Base-by-base conservation (phyloP, 1,140 invertebrate species). In the Pantala flavescens region DNA sequence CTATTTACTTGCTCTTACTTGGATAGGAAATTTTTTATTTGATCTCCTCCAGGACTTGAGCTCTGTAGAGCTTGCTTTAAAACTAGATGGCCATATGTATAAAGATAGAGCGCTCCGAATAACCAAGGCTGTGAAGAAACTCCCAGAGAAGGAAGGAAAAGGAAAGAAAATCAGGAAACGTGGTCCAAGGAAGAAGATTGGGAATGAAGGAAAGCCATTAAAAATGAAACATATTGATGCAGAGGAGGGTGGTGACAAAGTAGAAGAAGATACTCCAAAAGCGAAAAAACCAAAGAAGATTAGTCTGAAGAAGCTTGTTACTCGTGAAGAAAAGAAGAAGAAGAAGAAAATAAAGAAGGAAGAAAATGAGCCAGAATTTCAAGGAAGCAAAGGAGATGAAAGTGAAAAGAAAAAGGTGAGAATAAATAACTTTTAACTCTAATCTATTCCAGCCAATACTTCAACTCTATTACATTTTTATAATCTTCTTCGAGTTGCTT, bases 1-100 rank as follows among this genome's bases (percentile, higher is more conserved):
- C n/a, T n/a, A n/a, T n/a, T n/a, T n/a, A n/a, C n/a, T n/a, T n/a
- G n/a, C n/a, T n/a, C n/a, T n/a, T n/a, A n/a, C n/a, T n/a, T n/a
- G n/a, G 28, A 36, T 36, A 36, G 9, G 28, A 36, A 36, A 36
- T 9, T 5, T 36, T 36, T 36, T 36, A 2, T 36, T 36, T 36
- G 3, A 36, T 36, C 28, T 36, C 28, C 9, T 9, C 76, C 79
- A 82, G 73, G 85, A 84, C 23, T 80, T 84, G 74, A 89, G 90
- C 77, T 82, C 86, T 21, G 89, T 88, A 5, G 83, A 87, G 79
- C 79, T 90, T 12, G 90, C 90, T 0, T 77, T 92, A 14, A 82
- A 86, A 73, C 79, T 90, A 73, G 81, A 87, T 75, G 86, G 87
- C 14, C 80, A 83, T 3, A 79, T 76, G 74, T 71, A 88, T 3